Conservation (phyloP, 2,888 invertebrate genomes). For the Globia sparganii region DNA sequence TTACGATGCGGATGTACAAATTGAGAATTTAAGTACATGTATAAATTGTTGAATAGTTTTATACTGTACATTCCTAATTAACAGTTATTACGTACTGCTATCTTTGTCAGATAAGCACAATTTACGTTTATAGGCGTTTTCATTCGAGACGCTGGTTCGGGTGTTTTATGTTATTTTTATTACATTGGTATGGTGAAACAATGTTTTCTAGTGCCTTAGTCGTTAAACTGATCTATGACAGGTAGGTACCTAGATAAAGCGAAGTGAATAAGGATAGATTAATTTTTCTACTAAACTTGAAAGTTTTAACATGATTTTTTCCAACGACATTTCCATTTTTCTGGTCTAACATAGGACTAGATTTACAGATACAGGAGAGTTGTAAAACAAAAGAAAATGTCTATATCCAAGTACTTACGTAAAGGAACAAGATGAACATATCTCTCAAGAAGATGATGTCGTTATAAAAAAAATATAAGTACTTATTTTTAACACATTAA, state of each 20-base stretch:
- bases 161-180: constrained; percentile 45
- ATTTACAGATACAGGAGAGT: background rate
- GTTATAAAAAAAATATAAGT: background rate
- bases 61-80: constrained; percentile 57
- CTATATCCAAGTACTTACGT: background rate
- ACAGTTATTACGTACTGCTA: constrained; percentile 45
- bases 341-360: background rate
- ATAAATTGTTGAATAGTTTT: constrained; percentile 45
- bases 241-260: background rate
- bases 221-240: background rate
- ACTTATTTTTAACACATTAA: background rate
- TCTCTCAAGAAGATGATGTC: background rate
- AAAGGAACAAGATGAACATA: background rate
- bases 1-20: constrained; percentile 60
- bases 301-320: background rate
- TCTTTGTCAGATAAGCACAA: constrained; percentile 52
- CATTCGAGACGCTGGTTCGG: constrained; percentile 25
- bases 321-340: background rate
- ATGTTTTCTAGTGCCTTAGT: constrained; percentile 20
- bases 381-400: background rate
- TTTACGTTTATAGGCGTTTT: constrained; percentile 42
- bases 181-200: constrained; percentile 31
- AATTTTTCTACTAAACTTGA: background rate
- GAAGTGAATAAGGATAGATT: background rate
- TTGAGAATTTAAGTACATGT: constrained; percentile 42